These are phyloP conservation scores for Mesopsocus fuscifrons DNA, from an alignment of 2,888 invertebrate species.

Conservation along the genomic window DNA sequence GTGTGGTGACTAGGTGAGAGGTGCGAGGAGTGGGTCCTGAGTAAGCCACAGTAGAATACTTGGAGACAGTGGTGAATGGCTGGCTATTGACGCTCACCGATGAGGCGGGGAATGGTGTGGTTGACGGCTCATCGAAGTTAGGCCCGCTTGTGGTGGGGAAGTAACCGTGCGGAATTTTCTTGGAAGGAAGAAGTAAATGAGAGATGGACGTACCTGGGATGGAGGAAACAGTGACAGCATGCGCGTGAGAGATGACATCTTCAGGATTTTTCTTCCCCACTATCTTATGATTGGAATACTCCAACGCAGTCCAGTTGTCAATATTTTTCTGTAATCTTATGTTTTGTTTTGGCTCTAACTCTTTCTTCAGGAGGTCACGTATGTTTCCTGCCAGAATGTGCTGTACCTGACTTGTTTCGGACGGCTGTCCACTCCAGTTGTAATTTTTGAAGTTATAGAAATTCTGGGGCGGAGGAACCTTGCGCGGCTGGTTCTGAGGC, in stretches of 20 bases:
- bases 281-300: slow-evolving; percentile 7
- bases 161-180: slow-evolving; percentile 2
- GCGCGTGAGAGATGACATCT: slow-evolving; percentile 3
- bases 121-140: background rate
- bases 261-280: background rate
- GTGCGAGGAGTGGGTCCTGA: background rate
- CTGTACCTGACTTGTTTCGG: slow-evolving; percentile 1
- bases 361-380: background rate
- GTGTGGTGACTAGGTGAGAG: background rate
- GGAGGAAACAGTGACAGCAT: slow-evolving; percentile 7
- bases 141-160: background rate
- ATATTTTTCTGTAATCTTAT: slow-evolving; percentile 4
- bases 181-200: background rate
- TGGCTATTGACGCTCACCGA: background rate
- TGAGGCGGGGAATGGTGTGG: background rate
- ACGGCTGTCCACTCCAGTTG: background rate
- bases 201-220: slow-evolving; percentile 3
- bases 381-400: slow-evolving; percentile 6
- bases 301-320: slow-evolving; percentile 5
- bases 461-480: background rate
- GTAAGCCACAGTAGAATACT: background rate
- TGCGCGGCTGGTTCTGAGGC: background rate
- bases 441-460: slow-evolving; percentile 4
- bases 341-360: slow-evolving; percentile 7
- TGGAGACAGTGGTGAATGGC: slow-evolving; percentile 4